Conservation (phyloP, 2,113 vertebrate genomes). For the Calonectris borealis region DNA sequence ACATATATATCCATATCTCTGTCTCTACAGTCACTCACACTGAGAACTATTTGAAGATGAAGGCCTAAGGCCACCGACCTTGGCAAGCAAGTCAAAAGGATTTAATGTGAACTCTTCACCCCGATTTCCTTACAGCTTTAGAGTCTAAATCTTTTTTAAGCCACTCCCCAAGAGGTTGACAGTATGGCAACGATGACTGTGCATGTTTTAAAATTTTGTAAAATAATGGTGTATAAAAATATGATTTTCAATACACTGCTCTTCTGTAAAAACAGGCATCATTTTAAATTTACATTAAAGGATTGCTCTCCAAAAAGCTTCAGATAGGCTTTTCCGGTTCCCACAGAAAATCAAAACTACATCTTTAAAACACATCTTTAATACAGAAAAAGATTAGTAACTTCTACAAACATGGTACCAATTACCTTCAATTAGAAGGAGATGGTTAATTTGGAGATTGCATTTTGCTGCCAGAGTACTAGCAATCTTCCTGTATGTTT, state of each 20-base stretch:
- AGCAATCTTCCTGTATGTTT: not conserved
- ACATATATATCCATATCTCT: not conserved
- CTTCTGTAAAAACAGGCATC: not conserved
- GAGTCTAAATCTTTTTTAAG: constrained; percentile 10
- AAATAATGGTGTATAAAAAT: not conserved
- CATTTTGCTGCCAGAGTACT: not conserved
- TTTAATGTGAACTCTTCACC: constrained; percentile 2
- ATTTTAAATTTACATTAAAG: not conserved
- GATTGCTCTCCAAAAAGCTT: not conserved
- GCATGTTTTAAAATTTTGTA: not conserved
- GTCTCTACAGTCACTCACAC: not conserved
- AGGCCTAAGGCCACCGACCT: not conserved
- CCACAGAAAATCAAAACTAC: not conserved
- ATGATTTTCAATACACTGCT: not conserved
- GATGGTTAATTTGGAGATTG: not conserved
- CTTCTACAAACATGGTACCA: not conserved
- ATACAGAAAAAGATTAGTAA: not conserved
- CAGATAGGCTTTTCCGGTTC: not conserved
- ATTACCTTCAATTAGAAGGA: not conserved
- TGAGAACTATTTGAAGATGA: not conserved
- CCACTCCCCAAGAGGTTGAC: not conserved
- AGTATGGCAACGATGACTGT: not conserved
- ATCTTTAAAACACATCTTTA: not conserved
- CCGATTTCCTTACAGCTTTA: not conserved
- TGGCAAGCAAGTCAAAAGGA: not conserved